Evolutionary conservation across 2,888 invertebrate genomes (phyloP), one percentile per base, ranked within the genome.

Genomic region (Apotomis turbidana): DNA sequence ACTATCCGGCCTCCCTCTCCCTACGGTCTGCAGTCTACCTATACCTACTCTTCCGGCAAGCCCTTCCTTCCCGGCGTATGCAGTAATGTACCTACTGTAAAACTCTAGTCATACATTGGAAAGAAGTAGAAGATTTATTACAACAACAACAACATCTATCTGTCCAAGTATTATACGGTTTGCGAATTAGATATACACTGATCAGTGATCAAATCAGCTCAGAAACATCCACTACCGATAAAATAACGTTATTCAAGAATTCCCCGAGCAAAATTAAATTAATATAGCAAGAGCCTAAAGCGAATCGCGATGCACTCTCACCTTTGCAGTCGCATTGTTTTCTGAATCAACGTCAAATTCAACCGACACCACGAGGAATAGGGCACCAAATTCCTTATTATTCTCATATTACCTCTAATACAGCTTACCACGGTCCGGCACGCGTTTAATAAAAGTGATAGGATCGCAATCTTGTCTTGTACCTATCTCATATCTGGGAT

Each of bases 401-500:
- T 69, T 12, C 8, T 44, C 64, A 38, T 64, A 71, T 68, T 71
- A 76, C 77, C 70, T 79, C 76, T 75, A 72, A 78, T 76, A 77
- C 74, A 77, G 80, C 80, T 78, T 75, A 76, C 74, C 75, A 80
- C 76, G 78, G 75, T 76, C 75, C 74, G 72, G 70, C 76, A 74
- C 76, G 71, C 77, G 69, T 69, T 74, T 72, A 76, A 74, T 74
- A 72, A 71, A 78, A 74, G 73, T 74, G 77, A 76, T 78, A 68
- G 71, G 78, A 81, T 79, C 73, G 75, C 82, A 79, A 83, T 80
- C 79, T 83, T 68, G 41, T 6, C 66, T 38, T 70, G 59, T 60
- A 55, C 67, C 67, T 75, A 76, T 74, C 75, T 77, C 63, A 68
- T 70, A 74, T 79, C 77, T 76, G 68, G 64, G 73, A 77, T 77